Evolutionary conservation across 2,797 vertebrate genomes (phyloP).

Genomic region (Lutjanus campechanus): DNA sequence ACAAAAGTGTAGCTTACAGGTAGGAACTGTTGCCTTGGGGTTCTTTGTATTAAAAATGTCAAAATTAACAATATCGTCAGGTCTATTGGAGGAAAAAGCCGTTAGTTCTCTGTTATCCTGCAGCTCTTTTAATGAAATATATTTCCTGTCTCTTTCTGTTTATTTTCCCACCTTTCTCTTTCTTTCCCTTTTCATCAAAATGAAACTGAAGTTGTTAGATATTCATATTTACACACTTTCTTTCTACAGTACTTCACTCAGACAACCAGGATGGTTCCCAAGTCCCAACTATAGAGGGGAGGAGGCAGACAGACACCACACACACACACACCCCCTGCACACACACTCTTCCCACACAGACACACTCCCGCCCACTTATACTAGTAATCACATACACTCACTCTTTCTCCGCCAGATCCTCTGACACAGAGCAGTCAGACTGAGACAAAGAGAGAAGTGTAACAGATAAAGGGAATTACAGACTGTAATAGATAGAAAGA

Average conservation of each 20-base stretch:
- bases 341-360: constrained; percentile 54
- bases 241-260: constrained; percentile 4
- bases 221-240: constrained; percentile 17
- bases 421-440: constrained; percentile 71
- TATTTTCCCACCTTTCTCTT: not conserved
- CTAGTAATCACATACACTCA: constrained; percentile 76
- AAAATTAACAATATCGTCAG: not conserved
- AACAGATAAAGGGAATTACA: constrained; percentile 64
- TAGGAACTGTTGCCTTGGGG: no score
- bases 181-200: not conserved
- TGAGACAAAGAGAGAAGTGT: constrained; percentile 63
- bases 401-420: constrained; percentile 62
- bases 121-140: constrained; percentile 28
- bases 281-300: constrained; percentile 54
- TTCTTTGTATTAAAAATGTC: no score
- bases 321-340: constrained; percentile 41
- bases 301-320: constrained; percentile 62
- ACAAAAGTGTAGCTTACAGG: no score
- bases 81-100: constrained; percentile 30
- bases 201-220: not conserved
- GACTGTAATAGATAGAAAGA: constrained; percentile 52
- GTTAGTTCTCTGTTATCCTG: constrained; percentile 17
- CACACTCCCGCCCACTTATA: constrained; percentile 75
- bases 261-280: constrained; percentile 2
- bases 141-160: constrained; percentile 2